Evolutionary conservation across 2,797 vertebrate species (phyloP).

Genomic region (Emydoidea blandingii): DNA sequence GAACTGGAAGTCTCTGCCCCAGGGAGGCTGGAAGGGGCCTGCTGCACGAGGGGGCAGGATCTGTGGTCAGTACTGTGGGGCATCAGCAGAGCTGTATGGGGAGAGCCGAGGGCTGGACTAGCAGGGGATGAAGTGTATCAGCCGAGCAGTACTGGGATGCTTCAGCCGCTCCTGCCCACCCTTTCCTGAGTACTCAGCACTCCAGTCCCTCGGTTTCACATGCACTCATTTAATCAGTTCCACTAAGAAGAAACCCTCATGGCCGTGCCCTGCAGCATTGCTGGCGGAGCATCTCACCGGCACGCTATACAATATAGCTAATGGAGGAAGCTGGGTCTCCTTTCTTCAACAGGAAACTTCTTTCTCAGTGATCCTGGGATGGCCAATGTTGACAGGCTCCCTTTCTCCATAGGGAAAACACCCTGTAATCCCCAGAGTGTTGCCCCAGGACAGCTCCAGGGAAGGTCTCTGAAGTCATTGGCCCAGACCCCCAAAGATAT

Average conservation of each 20-base stretch:
- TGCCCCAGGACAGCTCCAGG: neutral
- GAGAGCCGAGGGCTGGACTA: neutral
- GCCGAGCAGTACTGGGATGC: neutral
- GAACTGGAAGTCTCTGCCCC: neutral
- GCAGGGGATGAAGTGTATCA: neutral
- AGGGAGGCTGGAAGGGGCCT: neutral
- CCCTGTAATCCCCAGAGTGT: neutral
- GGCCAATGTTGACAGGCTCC: neutral
- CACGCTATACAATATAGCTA: neutral
- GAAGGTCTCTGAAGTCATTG: neutral
- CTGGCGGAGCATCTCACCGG: neutral
- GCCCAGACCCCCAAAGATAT: neutral
- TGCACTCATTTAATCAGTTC: neutral
- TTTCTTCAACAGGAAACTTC: neutral
- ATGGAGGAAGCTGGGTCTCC: neutral
- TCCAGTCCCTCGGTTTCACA: neutral
- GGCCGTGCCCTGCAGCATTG: no score
- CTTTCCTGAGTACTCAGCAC: neutral
- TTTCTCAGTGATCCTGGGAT: no score
- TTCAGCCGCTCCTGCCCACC: no score
- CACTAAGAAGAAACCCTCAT: neutral
- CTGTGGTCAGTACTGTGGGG: neutral
- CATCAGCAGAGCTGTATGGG: neutral
- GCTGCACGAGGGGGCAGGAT: no score
- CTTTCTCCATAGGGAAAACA: neutral